Conservation (phyloP, 2,113 vertebrate species). For the Boulengeromyrus knoepffleri region DNA sequence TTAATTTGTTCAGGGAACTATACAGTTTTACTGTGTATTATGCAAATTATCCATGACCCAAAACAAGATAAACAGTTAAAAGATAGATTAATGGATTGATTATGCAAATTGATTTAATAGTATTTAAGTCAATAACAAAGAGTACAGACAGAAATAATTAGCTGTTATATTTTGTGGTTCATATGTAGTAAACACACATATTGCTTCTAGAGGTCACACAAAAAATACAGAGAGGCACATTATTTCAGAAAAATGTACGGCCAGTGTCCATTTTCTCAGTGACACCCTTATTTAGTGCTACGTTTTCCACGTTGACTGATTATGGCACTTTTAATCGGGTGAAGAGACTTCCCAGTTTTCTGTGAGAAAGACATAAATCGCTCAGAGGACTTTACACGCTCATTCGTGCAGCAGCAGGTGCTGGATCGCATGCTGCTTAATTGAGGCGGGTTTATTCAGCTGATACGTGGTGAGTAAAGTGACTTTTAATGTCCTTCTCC, state of each 20-base stretch:
- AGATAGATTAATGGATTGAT: background rate
- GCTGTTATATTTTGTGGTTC: background rate
- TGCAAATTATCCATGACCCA: background rate
- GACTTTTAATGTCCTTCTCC: background rate
- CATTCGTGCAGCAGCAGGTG: background rate
- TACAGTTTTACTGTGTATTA: background rate
- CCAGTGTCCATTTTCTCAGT: background rate
- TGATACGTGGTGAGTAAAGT: background rate
- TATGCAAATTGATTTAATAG: background rate
- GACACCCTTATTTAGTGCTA: background rate
- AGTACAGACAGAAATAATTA: background rate
- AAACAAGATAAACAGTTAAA: background rate
- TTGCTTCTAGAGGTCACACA: background rate
- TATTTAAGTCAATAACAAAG: background rate
- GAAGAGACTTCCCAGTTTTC: background rate
- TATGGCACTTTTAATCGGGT: background rate
- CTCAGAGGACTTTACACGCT: background rate
- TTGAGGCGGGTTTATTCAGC: background rate
- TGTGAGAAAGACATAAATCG: background rate
- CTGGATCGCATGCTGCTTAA: background rate
- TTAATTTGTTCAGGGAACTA: background rate
- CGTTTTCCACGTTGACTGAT: background rate
- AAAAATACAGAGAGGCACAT: background rate
- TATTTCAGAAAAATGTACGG: background rate
- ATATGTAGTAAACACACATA: background rate